Base-by-base conservation (phyloP, 2,888 invertebrate species). In the Colletes collaris region DNA sequence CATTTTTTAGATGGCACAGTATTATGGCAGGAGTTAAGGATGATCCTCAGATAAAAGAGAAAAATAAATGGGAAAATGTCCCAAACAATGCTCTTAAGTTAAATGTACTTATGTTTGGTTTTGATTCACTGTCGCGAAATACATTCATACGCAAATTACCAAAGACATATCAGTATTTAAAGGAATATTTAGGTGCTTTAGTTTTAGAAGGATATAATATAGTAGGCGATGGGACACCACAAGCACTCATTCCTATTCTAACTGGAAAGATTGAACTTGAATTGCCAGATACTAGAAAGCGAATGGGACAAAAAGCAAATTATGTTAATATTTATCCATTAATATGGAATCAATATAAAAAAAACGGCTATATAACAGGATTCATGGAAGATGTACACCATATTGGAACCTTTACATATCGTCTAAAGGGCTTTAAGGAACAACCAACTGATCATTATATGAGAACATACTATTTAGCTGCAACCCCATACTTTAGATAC, bases 401-500 rank as follows among this genome's bases (percentile, higher is more conserved):
- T 88, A 95, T 96, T 37, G 98, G 98, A 0, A 98, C 97, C 0
- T 99, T 98, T 91, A 97, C 97, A 2, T 98, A 97, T 92, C 95
- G 99, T 8, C 94, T 98, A 90, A 97, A 97, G 85, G 99, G 99
- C 0, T 99, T 99, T 92, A 93, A 93, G 50, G 93, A 94, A 3
- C 96, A 96, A 86, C 99, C 99, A 0, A 97, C 98, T 0, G 97
- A 98, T 93, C 98, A 98, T 92, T 98, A 98, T 91, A 95, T 98
- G 93, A 93, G 98, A 46, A 95, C 97, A 0, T 98, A 96, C 92
- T 97, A 96, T 89, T 89, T 97, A 13, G 96, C 96, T 35, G 95
- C 96, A 11, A 93, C 94, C 4, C 94, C 94, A 1, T 94, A 95
- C 75, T 94, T 94, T 74, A 93, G 92, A 63, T 93, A 94, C 49